Base-by-base conservation (phyloP, 2,113 vertebrate species). In the Brachionichthys hirsutus region DNA sequence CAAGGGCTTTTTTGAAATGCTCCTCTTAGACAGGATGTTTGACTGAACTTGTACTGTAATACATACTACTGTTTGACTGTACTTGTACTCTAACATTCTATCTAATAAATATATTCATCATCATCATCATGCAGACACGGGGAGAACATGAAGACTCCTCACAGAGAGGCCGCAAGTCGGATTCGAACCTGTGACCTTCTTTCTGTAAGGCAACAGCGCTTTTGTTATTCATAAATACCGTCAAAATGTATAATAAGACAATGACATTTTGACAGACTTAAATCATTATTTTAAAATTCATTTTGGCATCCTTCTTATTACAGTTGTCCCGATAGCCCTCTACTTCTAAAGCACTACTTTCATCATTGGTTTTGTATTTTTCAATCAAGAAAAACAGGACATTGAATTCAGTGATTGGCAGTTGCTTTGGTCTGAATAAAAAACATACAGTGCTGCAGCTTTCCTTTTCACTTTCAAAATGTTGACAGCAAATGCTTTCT, bases 401-500 rank as follows among this genome's bases (percentile, higher is more conserved):
- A 46, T 30, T 38, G 30, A 42, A 3, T 42, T 42, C 13, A 14
- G 12, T 15, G 13, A 42, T 19, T 62, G 30, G 4, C 18, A 22
- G 12, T 10, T 18, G 6, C 12, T 19, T 14, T 35, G 43, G 17
- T n/a, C 14, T 40, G 12, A 42, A 42, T 15, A 54, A 38, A 19
- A 8, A 45, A 22, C 7, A 4, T 3, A 34, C 9, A 44, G 4
- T 15, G 10, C 36, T 38, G 3, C 10, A 12, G 9, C 9, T 13
- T 54, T 16, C 4, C 54, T 20, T 62, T 50, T 44, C 9, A 7
- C 47, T 51, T 20, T 15, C 1, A 34, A 11, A 22, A 43, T 48
- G 9, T 3, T 61, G 12, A 35, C 11, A 13, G 41, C 13, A 58
- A 65, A 53, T 36, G 19, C 40, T 35, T 72, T 35, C 3, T 20